phyloP scores from a whole-genome alignment of 1,140 invertebrate genomes.

The Drosophila pectinifera region DNA sequence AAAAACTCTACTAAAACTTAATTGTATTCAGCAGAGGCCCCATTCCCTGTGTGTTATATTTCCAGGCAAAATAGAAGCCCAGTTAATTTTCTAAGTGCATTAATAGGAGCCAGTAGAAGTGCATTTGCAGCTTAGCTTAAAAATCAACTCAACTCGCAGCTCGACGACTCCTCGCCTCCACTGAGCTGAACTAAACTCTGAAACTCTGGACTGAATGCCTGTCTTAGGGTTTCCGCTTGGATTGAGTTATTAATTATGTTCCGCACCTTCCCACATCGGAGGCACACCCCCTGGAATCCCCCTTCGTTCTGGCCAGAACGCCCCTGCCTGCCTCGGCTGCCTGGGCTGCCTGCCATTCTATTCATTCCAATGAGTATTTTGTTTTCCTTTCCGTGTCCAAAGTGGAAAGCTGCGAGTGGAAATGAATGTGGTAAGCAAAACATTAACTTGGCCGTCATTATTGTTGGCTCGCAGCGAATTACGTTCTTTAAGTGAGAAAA shows the following conservation, averaged over 20 bases:
- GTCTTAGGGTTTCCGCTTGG: slow-evolving; percentile 75
- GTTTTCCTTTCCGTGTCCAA: slow-evolving; percentile 47
- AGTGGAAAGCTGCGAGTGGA: slow-evolving; percentile 48
- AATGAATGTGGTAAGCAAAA: slow-evolving; percentile 63
- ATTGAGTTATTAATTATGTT: slow-evolving; percentile 84
- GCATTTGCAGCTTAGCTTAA: slow-evolving; percentile 16
- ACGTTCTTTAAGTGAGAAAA: slow-evolving; percentile 72
- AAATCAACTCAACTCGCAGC: background rate
- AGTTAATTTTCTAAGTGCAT: slow-evolving; percentile 5
- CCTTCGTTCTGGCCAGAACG: slow-evolving; percentile 1
- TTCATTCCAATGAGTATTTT: slow-evolving; percentile 26
- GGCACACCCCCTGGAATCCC: too few species aligned
- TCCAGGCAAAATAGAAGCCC: too few species aligned
- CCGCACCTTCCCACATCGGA: slow-evolving; percentile 25
- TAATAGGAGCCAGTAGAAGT: slow-evolving; percentile 17
- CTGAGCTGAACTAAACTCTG: slow-evolving; percentile 41
- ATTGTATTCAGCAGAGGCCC: too few species aligned
- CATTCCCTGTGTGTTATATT: too few species aligned
- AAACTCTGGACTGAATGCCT: slow-evolving; percentile 38
- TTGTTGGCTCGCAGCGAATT: slow-evolving; percentile 52
- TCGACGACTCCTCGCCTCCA: slow-evolving; percentile 1
- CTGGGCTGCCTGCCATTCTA: slow-evolving; percentile 36
- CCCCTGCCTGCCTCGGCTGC: slow-evolving; percentile 7
- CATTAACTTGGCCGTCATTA: slow-evolving; percentile 62
- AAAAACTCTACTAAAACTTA: too few species aligned